Conservation (phyloP, 2,113 vertebrate species). For the Coracopsis vasa region DNA sequence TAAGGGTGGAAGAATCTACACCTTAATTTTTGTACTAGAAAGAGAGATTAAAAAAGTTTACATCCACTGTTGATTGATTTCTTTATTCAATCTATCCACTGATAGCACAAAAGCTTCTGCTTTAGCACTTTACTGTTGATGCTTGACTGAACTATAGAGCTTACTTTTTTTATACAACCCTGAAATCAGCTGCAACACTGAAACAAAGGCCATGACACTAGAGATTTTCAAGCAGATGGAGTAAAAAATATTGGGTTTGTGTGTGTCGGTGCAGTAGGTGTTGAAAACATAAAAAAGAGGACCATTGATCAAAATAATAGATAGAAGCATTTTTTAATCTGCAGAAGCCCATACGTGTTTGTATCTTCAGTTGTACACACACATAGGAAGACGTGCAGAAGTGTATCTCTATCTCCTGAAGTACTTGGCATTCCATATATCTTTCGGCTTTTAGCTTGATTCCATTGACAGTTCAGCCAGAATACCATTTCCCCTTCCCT, state of each 20-base stretch:
- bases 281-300: constrained; percentile 34
- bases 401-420: not conserved
- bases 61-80: constrained; percentile 47
- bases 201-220: constrained; percentile 47
- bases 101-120: constrained; percentile 41
- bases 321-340: constrained; percentile 55
- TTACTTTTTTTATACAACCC: constrained; percentile 38
- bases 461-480: constrained; percentile 15
- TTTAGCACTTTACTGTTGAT: constrained; percentile 48
- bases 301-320: constrained; percentile 56
- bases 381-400: not conserved
- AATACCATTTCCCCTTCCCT: constrained; percentile 12
- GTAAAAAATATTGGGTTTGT: constrained; percentile 60
- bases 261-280: constrained; percentile 57
- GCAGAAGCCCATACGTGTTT: constrained; percentile 23
- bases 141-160: constrained; percentile 43
- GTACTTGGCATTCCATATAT: not conserved
- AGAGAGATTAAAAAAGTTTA: constrained; percentile 26
- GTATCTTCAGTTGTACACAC: not conserved
- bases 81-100: constrained; percentile 48
- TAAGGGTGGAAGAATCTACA: not conserved
- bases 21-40: not conserved
- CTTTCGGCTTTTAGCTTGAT: constrained; percentile 11
- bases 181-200: constrained; percentile 46
- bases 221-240: constrained; percentile 50